These are phyloP conservation scores for Bucorvus abyssinicus DNA, from an alignment of 2,797 vertebrate species.

Conservation along the genomic window DNA sequence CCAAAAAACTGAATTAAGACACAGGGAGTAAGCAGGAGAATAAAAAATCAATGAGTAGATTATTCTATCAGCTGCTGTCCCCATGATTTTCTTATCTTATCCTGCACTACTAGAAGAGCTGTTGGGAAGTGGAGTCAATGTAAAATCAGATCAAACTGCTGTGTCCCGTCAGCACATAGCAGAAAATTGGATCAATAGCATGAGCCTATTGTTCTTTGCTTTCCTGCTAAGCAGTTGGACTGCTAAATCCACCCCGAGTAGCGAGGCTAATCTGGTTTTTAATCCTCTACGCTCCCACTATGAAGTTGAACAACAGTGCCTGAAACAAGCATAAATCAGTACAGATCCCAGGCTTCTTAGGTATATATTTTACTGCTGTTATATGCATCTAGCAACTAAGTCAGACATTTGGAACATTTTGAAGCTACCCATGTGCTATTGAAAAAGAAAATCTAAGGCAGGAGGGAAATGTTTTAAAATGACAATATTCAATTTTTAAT, in stretches of 20 bases:
- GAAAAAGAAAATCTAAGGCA: neutral
- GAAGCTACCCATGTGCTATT: neutral
- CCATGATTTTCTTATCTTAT: neutral
- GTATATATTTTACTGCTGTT: neutral
- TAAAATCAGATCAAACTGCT: neutral
- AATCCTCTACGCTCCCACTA: neutral
- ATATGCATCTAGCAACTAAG: neutral
- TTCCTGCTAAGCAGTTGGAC: conserved; percentile 27
- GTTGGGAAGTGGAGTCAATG: neutral
- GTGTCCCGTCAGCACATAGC: neutral
- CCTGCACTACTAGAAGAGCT: neutral
- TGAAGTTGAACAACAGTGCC: neutral
- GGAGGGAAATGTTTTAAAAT: neutral
- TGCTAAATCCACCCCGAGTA: neutral
- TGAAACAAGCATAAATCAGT: neutral
- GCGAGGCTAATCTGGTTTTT: neutral
- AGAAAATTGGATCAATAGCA: conserved; percentile 14
- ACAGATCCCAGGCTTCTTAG: neutral
- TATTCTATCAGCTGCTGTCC: conserved; percentile 50
- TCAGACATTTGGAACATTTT: neutral
- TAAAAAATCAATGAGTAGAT: conserved; percentile 57
- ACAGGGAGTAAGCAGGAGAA: conserved; percentile 56
- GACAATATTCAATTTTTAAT: neutral
- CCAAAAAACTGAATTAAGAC: conserved; percentile 73
- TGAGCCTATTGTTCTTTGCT: neutral